These are phyloP conservation scores for Oceanodroma leucorhoa DNA, from an alignment of 2,797 vertebrate species.

Conservation along the genomic window DNA sequence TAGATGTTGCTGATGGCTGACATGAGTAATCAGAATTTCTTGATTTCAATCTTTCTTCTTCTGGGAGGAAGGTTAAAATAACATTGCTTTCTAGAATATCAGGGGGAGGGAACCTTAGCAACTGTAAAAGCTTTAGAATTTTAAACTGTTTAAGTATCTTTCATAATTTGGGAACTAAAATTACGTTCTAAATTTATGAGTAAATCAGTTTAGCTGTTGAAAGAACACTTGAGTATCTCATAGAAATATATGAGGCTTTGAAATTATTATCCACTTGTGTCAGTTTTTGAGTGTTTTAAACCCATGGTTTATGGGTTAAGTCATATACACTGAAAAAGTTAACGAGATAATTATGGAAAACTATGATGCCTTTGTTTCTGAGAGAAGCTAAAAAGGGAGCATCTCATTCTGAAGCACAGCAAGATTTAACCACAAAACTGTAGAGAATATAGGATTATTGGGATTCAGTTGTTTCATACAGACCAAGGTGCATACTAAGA, in stretches of 20 bases:
- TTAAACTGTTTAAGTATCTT: background rate
- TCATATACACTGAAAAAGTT: background rate
- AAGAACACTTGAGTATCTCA: background rate
- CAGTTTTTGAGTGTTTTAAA: background rate
- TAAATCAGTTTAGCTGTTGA: background rate
- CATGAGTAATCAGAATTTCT: background rate
- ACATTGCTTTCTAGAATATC: background rate
- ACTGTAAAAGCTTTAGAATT: background rate
- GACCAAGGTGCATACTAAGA: background rate
- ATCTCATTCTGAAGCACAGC: background rate
- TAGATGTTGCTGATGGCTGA: background rate
- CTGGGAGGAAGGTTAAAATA: background rate
- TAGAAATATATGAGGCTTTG: background rate
- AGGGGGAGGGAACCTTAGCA: fast-evolving
- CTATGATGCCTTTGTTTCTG: background rate
- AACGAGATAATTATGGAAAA: background rate
- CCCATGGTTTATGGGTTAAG: background rate
- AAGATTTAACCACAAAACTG: background rate
- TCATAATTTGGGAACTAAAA: background rate
- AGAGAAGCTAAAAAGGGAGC: background rate
- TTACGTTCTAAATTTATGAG: background rate
- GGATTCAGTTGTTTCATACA: background rate
- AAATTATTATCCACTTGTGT: background rate
- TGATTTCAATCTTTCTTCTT: background rate
- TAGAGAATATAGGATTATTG: background rate